These are phyloP conservation scores for Ianthella basta DNA, from an alignment of 37 sponge, comb jelly and placozoan genomes.

Conservation along the genomic window DNA sequence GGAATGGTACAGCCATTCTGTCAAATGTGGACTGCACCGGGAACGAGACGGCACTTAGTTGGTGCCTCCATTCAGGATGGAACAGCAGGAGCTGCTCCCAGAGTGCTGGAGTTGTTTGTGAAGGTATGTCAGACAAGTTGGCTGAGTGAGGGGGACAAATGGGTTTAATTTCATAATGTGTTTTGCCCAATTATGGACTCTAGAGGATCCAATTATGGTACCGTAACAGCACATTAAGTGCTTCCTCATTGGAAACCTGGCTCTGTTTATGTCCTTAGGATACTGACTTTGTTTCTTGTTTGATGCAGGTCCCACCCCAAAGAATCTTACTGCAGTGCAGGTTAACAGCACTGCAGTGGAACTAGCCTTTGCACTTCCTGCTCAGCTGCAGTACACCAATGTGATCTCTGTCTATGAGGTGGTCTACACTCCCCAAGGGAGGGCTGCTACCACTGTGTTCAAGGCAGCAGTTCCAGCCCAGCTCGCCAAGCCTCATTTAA, in stretches of 20 bases:
- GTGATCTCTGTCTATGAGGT: neutral
- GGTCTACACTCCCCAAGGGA: too few relatives aligned
- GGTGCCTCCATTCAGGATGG: neutral
- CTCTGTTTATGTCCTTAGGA: too few relatives aligned
- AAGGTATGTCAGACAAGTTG: neutral
- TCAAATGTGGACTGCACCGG: slow-evolving; percentile 12
- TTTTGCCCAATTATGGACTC: too few relatives aligned
- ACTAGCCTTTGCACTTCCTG: neutral
- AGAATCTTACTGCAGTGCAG: neutral
- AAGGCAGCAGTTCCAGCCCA: neutral
- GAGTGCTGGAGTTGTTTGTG: slow-evolving; percentile 2
- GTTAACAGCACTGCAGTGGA: neutral
- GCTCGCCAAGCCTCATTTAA: slow-evolving; percentile 2
- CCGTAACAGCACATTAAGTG: too few relatives aligned
- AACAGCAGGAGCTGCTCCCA: neutral
- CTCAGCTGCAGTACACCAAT: slow-evolving; percentile 1
- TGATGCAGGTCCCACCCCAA: neutral
- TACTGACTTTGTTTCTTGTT: neutral
- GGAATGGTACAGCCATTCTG: neutral
- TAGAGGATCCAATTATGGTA: too few relatives aligned
- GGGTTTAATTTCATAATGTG: too few relatives aligned
- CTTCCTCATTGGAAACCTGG: too few relatives aligned
- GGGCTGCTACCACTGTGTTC: neutral
- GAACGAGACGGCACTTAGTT: neutral
- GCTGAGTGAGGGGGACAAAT: too few relatives aligned